Conservation (phyloP, 2,888 invertebrate genomes). For the Tenthredo scrophulariae region DNA sequence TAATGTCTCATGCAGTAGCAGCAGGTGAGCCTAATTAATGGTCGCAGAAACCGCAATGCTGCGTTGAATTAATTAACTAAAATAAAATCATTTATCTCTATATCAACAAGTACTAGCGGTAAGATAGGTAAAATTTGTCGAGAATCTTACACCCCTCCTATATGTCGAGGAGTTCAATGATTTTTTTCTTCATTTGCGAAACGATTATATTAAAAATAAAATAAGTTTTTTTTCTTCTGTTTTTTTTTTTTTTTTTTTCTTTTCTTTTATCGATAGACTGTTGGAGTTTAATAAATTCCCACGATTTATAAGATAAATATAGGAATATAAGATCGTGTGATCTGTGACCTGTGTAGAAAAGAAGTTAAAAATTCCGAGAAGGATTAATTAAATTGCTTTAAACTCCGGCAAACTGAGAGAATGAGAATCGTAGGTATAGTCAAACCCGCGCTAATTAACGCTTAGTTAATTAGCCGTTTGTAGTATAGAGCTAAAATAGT, state of each 20-base stretch:
- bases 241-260: not conserved
- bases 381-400: not conserved
- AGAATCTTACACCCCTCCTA: too few species aligned
- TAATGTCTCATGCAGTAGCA: not conserved
- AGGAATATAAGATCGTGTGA: not conserved
- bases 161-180: not conserved
- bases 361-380: not conserved
- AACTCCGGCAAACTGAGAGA: not conserved
- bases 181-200: not conserved
- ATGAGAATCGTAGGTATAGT: not conserved
- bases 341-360: not conserved
- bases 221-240: not conserved
- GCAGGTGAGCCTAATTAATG: not conserved
- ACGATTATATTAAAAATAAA: not conserved
- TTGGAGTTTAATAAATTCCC: not conserved
- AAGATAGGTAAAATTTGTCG: not conserved
- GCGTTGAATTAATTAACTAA: not conserved
- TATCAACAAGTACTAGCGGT: not conserved
- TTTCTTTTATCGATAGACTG: not conserved
- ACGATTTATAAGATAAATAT: not conserved
- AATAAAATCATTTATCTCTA: not conserved
- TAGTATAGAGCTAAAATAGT: not conserved
- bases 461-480: conserved; percentile 6
- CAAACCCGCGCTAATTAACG: conserved; percentile 7
- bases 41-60: not conserved